Base-by-base conservation (phyloP, 1,140 invertebrate species). In the Trichogramma pretiosum region DNA sequence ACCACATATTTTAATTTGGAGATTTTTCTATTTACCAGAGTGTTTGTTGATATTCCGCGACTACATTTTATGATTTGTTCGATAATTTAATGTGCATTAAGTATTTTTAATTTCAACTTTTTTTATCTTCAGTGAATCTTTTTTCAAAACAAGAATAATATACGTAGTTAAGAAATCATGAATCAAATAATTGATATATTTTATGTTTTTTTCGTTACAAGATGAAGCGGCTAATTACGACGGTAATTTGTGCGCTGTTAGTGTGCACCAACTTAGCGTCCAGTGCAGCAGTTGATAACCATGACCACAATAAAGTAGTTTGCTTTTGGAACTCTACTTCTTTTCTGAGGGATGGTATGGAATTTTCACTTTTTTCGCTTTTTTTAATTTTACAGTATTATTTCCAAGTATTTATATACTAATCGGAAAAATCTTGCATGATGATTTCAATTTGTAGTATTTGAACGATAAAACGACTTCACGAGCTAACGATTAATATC, bases 281-380 rank as follows among this genome's bases (percentile, higher is more conserved):
- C 3, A 43, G 52, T 2, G 38, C 39, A 21, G 38, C 39, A 21
- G 54, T 50, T 16, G 61, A 63, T 43, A 45, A 56, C 24, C 56
- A 64, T 34, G 64, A 66, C 21, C 67, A 71, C 46, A 66, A 53
- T 37, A 75, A 73, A 50, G 65, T 75, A 1, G 74, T 77, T 19
- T 77, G 75, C 48, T 77, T 68, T 46, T 77, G 74, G 66, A 72
- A 74, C 35, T 69, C 68, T 13, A 68, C 69, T 32, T 69, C 75
- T 17, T 71, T 70, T 33, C 62, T 66, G 28, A 58, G 74, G 48
- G 48, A 65, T 59, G 73, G 74, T 75, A 33, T 26, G 35, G 26
- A n/a, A 44, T 34, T 34, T 8, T 16, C 5, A 34, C 16, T 14
- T 34, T n/a, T 16, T 16, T 5, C 9, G 16, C 9, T 34, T n/a